Evolutionary conservation across 2,888 invertebrate species (phyloP).

Genomic region (Caenorhabditis sp.): DNA sequence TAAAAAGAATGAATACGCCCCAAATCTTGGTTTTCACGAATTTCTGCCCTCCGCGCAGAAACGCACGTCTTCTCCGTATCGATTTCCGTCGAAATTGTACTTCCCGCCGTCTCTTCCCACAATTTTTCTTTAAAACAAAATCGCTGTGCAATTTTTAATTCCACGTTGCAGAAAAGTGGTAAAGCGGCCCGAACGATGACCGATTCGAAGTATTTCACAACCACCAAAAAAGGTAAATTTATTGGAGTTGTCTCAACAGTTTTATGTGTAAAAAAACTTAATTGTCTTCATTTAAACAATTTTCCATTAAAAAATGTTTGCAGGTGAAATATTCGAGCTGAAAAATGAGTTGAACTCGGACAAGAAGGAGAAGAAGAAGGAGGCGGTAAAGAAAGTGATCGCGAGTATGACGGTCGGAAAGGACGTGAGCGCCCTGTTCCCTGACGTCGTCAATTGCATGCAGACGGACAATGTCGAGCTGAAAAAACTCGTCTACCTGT

Average conservation of each 20-base stretch:
- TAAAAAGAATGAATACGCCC: no score
- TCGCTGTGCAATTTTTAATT: no score
- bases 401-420: constrained; percentile 99
- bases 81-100: no score
- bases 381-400: constrained; percentile 99
- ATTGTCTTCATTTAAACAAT: background rate
- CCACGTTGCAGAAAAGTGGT: no score
- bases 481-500: constrained; percentile 97
- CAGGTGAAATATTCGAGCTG: constrained; percentile 96
- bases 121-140: background rate
- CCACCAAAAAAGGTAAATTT: constrained; percentile 90
- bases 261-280: no score
- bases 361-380: constrained; percentile 99
- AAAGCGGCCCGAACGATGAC: constrained; percentile 85
- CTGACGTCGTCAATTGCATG: constrained; percentile 99
- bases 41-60: no score
- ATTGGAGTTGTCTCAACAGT: background rate
- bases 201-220: constrained; percentile 99
- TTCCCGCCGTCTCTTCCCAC: no score
- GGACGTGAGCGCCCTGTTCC: constrained; percentile 96
- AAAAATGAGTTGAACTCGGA: constrained; percentile 99
- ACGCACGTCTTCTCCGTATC: no score
- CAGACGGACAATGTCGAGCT: constrained; percentile 99
- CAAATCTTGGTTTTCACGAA: no score
- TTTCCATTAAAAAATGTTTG: constrained; percentile 25